Evolutionary conservation across 2,888 invertebrate species (phyloP), one percentile per base, ranked within the genome.

Genomic region (Ormyrus pomaceus): DNA sequence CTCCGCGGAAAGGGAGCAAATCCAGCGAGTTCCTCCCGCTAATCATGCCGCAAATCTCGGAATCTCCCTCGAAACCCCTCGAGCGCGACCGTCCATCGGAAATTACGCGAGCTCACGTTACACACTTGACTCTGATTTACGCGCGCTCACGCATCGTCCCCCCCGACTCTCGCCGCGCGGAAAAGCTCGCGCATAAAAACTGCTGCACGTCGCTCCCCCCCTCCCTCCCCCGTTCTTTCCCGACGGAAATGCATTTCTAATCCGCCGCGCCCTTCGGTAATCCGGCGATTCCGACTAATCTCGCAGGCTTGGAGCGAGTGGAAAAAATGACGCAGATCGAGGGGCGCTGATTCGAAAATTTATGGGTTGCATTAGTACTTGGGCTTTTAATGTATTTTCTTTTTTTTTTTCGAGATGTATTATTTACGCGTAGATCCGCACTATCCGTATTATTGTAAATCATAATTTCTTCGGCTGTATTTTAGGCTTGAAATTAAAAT

Each of bases 241-340:
- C 45, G 51, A 5, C 50, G 62, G 34, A 64, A 66, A 69, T 61
- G 61, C 62, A 53, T 62, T 69, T 69, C 69, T 76, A 69, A 77
- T 77, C 76, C 76, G 4, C 34, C 8, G 19, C 19, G 19, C 19
- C 19, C 34, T 5, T 10, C 46, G 10, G 53, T 61, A 69, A 68
- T 13, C 59, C 68, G 1, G n/a, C 66, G 66, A 51, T 66, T 45
- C n/a, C 61, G 61, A 7, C 11, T 72, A 72, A 72, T 72, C 71
- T 53, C 34, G 6, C 51, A 6, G 6, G 58, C 58, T 48, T n/a
- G 1, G 48, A n/a, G 69, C 59, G 59, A 53, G 61, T 53, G 53
- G 62, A 62, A 72, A 72, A 62, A 50, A 70, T 50, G 66, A 66
- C 34, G 53, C 19, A 34, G 9, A 59, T 45, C 10, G 46, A 45